Base-by-base conservation (phyloP, 2,113 vertebrate species). In the Hassar affinis region DNA sequence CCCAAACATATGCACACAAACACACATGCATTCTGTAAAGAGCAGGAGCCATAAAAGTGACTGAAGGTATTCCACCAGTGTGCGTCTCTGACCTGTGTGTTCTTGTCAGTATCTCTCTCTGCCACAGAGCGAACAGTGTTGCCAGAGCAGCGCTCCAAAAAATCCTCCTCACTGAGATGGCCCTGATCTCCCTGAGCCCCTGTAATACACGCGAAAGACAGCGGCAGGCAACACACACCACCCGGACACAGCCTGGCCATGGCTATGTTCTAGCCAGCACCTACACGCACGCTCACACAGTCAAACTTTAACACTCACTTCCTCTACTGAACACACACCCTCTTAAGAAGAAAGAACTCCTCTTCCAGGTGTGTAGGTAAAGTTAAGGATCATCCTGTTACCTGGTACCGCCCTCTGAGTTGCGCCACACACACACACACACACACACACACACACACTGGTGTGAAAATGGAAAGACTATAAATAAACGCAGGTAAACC, bases 141-240 rank as follows among this genome's bases (percentile, higher is more conserved):
- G 62, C 38, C 82, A 45, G 84, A 87, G 59, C 75, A 56, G 35
- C 33, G 42, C 18, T 87, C 86, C 78, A 87, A 78, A 84, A 81
- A 87, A 59, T 87, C 84, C 76, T 87, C 86, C 38, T 87, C 81
- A 49, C 74, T 87, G 62, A 87, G 69, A 1, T 1, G 8, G 35
- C 74, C 81, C 72, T n/a, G 76, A 66, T 86, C 87, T 54, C 85
- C 82, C 57, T 82, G 74, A 11, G 15, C 82, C 12, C 61, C 69
- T 18, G 35, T 69, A 38, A 61, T 45, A 72, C 82, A 84, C 30
- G 47, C 2, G 5, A 81, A 81, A 12, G 79, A 61, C 1, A 87
- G 35, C 1, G 72, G 81, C 17, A 87, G 68, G 61, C 86, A 87
- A 49, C 86, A 87, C 62, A 85, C n/a, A 64, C n/a, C 11, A 62